These are phyloP conservation scores for Myzus persicae DNA, from an alignment of 1,140 invertebrate species.

Conservation along the genomic window DNA sequence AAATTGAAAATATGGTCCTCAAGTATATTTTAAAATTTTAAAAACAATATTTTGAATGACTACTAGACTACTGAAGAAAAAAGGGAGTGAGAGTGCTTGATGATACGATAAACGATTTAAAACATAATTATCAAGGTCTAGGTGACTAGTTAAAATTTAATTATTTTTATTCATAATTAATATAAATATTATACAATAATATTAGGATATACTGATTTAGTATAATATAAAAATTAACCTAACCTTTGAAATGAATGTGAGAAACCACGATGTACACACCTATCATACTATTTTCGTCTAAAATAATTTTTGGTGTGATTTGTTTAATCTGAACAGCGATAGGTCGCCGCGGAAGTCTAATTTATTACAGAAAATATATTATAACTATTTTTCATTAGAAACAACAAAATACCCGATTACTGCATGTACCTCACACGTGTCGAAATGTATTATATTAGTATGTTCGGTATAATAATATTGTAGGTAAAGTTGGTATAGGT, in stretches of 20 bases:
- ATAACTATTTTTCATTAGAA: neutral
- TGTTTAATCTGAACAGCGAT: neutral
- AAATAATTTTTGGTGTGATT: neutral
- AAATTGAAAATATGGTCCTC: no score
- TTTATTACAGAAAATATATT: neutral
- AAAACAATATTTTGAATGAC: no score
- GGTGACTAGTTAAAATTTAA: no score
- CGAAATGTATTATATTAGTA: neutral
- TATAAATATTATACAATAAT: no score
- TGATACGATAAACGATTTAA: neutral
- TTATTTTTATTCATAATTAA: neutral
- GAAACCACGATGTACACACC: neutral
- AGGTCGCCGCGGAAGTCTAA: neutral
- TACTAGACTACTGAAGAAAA: no score
- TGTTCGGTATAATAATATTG: neutral
- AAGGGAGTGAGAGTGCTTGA: no score
- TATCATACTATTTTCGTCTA: neutral
- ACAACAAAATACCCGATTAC: neutral
- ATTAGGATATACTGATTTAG: no score
- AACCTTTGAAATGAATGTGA: slow-evolving; percentile 6
- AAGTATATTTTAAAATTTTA: no score
- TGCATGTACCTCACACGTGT: slow-evolving; percentile 7
- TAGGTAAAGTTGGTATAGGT: neutral
- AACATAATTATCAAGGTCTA: neutral
- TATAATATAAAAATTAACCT: neutral